Conservation (phyloP, 2,113 vertebrate genomes). For the Himantopus leucocephalus region DNA sequence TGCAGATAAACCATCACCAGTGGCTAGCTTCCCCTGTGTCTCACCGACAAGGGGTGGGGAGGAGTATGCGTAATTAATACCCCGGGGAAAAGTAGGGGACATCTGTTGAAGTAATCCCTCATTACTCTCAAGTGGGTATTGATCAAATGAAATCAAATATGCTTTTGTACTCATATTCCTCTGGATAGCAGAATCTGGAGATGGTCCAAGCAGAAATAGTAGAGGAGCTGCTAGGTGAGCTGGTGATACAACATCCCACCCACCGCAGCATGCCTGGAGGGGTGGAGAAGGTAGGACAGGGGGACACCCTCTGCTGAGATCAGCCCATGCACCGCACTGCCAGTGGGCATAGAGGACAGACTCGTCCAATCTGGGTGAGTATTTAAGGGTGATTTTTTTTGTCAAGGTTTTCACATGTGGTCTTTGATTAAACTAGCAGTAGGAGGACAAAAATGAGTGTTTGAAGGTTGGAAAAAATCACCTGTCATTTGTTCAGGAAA, state of each 20-base stretch:
- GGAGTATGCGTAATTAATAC: neutral
- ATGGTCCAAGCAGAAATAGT: neutral
- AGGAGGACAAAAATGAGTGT: neutral
- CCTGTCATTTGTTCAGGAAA: conserved; percentile 5
- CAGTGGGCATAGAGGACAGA: neutral
- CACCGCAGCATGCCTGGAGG: neutral
- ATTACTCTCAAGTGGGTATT: neutral
- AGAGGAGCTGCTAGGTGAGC: neutral
- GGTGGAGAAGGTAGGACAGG: neutral
- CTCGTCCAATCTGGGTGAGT: neutral
- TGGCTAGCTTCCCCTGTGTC: neutral
- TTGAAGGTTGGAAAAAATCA: conserved; percentile 29
- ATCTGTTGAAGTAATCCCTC: neutral
- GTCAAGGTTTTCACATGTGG: neutral
- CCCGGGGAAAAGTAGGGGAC: neutral
- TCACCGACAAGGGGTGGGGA: neutral
- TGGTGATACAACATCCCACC: neutral
- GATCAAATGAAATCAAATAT: neutral
- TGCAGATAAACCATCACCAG: neutral
- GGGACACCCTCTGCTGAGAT: neutral
- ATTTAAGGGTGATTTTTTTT: neutral
- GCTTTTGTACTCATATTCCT: neutral
- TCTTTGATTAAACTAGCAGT: neutral
- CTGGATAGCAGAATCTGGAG: neutral
- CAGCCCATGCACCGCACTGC: neutral